Base-by-base conservation (phyloP, 2,888 invertebrate species). In the Agrotis segetum region DNA sequence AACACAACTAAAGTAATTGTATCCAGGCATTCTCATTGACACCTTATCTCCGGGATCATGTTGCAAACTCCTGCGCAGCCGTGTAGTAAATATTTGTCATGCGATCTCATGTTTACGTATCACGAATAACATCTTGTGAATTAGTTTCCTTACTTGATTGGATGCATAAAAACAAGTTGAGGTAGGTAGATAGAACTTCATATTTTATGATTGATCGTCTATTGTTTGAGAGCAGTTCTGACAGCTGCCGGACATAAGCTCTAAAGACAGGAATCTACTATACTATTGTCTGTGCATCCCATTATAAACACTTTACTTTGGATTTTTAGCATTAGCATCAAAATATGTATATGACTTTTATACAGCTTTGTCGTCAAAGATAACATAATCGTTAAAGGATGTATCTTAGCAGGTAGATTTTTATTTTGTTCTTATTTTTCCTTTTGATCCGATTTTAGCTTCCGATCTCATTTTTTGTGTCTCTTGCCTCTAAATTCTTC, bases 21-120 rank as follows among this genome's bases (percentile, higher is more conserved):
- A 83, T 68, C 71, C 40, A 17, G 16, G 52, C 67, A 61, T 79
- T 78, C 78, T 79, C 86, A 84, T 82, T 85, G 84, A 84, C 75
- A 82, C 82, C 46, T 74, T 67, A 79, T 72, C 74, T 74, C 17
- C 19, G 66, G 67, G 52, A 74, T 83, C 85, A 76, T 69, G 69
- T 85, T 67, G 74, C 78, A 53, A 62, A 70, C 83, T 79, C 81
- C 78, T 81, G 84, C 67, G 74, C 77, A 68, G 73, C 55, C 68
- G 56, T 65, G 77, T 80, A 80, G 84, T 84, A 85, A 85, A 85
- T 80, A 85, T 85, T 84, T 84, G 85, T 79, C 79, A 85, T 73
- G 40, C 50, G 84, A 84, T 73, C 68, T 68, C 40, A 16, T 80
- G 73, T 82, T 77, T 85, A 77, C 77, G 60, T 74, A 62, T 53